Evolutionary conservation across 2,888 invertebrate genomes (phyloP), one percentile per base, ranked within the genome.

Genomic region (Eupithecia vulgata): DNA sequence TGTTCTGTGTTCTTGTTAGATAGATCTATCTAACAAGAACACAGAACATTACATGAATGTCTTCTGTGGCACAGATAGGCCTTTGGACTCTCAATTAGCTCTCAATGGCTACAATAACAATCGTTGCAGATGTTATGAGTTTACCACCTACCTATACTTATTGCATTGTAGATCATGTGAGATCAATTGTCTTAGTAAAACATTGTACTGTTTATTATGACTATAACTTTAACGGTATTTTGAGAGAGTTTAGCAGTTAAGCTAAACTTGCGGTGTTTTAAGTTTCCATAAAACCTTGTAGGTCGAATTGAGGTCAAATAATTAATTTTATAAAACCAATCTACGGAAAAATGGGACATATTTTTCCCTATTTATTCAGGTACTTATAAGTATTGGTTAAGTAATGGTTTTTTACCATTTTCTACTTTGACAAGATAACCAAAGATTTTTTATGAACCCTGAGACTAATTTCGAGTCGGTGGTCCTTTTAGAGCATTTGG

Each of bases 61-160:
- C 25, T 34, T 61, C 15, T 17, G 61, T 34, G 17, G 25, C 1
- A 59, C 5, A 37, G 37, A 48, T 40, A 64, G 71, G 62, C 67
- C 75, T 75, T 75, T 75, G 70, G 72, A 75, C 75, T 75, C 34
- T 70, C 67, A 72, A 71, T 74, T 69, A 67, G 42, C 62, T 74
- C 66, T 62, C 75, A 72, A 67, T 72, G 69, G 30, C 12, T 48
- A 45, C 71, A 74, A 64, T 69, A 66, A 72, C 45, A 69, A 65
- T 67, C 57, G 67, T 72, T 70, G 75, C 67, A 72, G 67, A 68
- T 71, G 68, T 67, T 74, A 61, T 67, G 35, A 45, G 3, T 52
- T n/a, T 59, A 57, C 42, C 42, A 67, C 13, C 40, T 52, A 70
- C 7, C 1, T 15, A 0, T 45, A 17, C 40, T 40, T 70, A 62